Base-by-base conservation (phyloP, 2,797 vertebrate species). In the Sebastes umbrosus region DNA sequence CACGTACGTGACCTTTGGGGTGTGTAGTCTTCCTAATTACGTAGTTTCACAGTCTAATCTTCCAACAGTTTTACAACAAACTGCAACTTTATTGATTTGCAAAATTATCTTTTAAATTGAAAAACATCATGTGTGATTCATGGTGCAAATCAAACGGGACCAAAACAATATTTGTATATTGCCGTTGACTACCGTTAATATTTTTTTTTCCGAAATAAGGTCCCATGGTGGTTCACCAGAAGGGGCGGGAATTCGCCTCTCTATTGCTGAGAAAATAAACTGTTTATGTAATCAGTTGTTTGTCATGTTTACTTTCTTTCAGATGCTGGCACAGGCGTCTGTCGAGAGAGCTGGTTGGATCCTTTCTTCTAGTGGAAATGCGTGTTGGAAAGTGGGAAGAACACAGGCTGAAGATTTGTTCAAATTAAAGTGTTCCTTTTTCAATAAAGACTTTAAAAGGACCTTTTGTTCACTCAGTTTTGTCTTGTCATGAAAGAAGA, bases 371-470 rank as follows among this genome's bases (percentile, higher is more conserved):
- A 63, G 78, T 36, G 80, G 85, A 72, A n/a, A 55, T 12, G 31
- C 3, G 6, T 11, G 50, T 54, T 39, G 65, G 59, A 36, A 77
- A 70, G 69, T 39, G 52, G 64, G 43, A 80, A 34, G 59, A 83
- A 59, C 4, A 6, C 3, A 18, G 32, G 11, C 58, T 4, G 70
- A 58, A 20, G 78, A 85, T 64, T 74, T 54, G 10, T 8, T 88
- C 32, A 24, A 52, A 76, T 72, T 14, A 2, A 20, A 6, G n/a
- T 25, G 43, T 72, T 34, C 27, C 0, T 62, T 84, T 65, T 82
- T 83, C 4, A 94, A 92, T 91, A 90, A 94, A 94, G 46, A 39
- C 1, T 68, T 52, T 11, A 7, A 79, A 77, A 73, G 24, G 3
- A 77, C 3, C 2, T 64, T 58, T 60, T 0, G 16, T 54, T 20